Conservation (phyloP, 2,113 vertebrate species). For the Antigone vipio region DNA sequence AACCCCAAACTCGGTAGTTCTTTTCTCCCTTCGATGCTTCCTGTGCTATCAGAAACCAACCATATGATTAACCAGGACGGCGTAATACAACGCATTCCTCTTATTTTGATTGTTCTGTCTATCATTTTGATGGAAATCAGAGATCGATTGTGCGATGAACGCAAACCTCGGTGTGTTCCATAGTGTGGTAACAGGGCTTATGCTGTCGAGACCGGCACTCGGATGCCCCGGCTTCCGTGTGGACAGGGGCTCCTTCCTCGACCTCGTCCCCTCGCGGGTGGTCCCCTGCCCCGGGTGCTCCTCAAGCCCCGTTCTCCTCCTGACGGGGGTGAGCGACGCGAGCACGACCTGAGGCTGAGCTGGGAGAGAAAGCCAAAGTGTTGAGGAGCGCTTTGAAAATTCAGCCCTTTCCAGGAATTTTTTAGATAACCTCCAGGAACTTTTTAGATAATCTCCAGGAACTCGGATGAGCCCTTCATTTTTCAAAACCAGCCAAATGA, state of each 20-base stretch:
- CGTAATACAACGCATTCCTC: neutral
- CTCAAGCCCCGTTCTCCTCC: neutral
- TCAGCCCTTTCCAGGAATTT: neutral
- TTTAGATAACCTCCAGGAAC: neutral
- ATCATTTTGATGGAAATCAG: neutral
- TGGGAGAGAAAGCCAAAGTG: neutral
- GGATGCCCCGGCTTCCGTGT: too few relatives aligned
- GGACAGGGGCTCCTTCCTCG: neutral
- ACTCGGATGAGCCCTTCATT: neutral
- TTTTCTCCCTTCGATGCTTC: neutral
- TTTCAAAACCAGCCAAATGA: neutral
- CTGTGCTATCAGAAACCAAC: neutral
- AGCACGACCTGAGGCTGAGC: neutral
- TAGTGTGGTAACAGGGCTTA: neutral
- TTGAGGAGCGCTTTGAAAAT: neutral
- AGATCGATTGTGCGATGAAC: neutral
- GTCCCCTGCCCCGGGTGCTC: neutral
- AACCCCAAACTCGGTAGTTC: neutral
- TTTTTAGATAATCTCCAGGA: neutral
- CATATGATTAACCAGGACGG: neutral
- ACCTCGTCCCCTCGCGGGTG: accelerated
- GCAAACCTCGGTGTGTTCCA: neutral
- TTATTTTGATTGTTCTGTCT: neutral
- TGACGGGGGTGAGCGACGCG: accelerated
- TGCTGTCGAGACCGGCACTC: accelerated